These are phyloP conservation scores for Sander vitreus DNA, from an alignment of 2,113 vertebrate genomes.

Conservation along the genomic window DNA sequence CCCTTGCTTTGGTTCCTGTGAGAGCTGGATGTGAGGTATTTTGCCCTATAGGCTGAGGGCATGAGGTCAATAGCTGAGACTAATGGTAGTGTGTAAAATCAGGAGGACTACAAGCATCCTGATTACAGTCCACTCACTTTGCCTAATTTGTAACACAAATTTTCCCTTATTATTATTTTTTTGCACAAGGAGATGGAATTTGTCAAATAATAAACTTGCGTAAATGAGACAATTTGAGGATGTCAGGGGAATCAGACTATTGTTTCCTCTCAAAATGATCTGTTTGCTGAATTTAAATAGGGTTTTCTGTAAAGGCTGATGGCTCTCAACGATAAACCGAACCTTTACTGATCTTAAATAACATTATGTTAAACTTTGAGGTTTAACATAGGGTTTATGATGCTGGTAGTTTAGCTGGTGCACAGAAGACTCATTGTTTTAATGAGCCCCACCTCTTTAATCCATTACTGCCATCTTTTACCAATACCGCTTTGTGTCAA, in stretches of 20 bases:
- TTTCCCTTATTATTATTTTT: neutral
- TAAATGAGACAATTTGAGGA: constrained; percentile 4
- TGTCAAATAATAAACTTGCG: neutral
- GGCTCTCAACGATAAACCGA: neutral
- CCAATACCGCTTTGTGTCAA: neutral
- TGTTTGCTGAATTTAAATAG: neutral
- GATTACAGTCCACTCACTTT: neutral
- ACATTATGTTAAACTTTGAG: no score
- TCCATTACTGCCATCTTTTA: constrained; percentile 20
- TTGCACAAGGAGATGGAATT: neutral
- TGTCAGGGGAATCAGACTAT: neutral
- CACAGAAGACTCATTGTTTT: neutral
- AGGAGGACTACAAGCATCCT: neutral
- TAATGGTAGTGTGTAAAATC: neutral
- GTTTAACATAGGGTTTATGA: neutral
- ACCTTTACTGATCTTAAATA: neutral
- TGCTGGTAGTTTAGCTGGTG: neutral
- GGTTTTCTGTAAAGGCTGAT: neutral
- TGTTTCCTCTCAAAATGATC: neutral
- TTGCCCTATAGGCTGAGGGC: neutral
- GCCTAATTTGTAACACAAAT: neutral
- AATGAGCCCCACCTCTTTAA: constrained; percentile 2
- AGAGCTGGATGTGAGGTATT: no score
- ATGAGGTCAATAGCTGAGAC: neutral
- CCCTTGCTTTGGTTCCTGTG: neutral